Evolutionary conservation across 2,888 invertebrate genomes (phyloP).

Genomic region (Aphrophora alni): DNA sequence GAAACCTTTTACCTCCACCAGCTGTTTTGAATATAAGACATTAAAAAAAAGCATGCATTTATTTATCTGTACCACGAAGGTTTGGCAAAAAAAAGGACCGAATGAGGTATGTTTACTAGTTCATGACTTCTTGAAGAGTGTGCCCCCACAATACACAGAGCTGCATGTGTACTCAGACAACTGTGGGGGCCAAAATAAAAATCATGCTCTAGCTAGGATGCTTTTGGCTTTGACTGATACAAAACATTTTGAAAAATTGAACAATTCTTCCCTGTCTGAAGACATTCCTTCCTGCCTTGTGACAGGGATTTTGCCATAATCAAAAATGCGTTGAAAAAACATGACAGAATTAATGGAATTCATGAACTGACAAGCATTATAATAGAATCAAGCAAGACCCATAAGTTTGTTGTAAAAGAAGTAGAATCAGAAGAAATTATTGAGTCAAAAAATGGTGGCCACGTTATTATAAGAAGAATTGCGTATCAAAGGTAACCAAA

Average conservation of each 20-base stretch:
- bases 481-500: constrained; percentile 10
- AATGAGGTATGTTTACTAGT: constrained; percentile 25
- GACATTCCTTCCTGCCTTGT: constrained; percentile 25
- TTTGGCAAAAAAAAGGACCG: constrained; percentile 17
- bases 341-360: too few species aligned
- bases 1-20: constrained; percentile 33
- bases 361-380: constrained; percentile 16
- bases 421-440: neutral
- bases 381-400: neutral
- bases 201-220: constrained; percentile 16
- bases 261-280: constrained; percentile 19
- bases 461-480: constrained; percentile 3
- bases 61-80: constrained; percentile 27
- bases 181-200: constrained; percentile 31
- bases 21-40: constrained; percentile 21
- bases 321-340: constrained; percentile 25
- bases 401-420: constrained; percentile 6
- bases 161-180: constrained; percentile 27
- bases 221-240: constrained; percentile 7
- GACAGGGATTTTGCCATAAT: constrained; percentile 22
- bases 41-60: constrained; percentile 17
- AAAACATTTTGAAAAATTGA: neutral
- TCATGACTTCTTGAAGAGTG: constrained; percentile 9
- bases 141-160: neutral
- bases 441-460: constrained; percentile 24